Evolutionary conservation across 2,113 vertebrate genomes (phyloP).

Genomic region (Ardeotis arabs): DNA sequence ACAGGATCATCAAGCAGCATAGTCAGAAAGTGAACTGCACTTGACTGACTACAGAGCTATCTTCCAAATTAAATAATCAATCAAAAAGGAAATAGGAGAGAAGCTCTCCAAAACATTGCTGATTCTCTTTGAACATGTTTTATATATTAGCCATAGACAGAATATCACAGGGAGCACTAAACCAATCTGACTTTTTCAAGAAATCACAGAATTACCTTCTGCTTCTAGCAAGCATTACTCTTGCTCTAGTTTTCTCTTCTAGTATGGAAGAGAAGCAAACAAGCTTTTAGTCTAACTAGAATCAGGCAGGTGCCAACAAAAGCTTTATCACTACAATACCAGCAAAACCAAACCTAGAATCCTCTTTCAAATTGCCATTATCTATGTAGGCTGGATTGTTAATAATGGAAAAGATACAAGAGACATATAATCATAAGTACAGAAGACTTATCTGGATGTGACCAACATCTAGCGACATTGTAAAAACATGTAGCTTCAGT

Average conservation of each 20-base stretch:
- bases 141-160: not conserved
- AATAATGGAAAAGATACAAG: not conserved
- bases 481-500: not conserved
- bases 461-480: not conserved
- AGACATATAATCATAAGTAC: not conserved
- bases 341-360: not conserved
- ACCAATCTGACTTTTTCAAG: not conserved
- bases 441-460: not conserved
- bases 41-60: not conserved
- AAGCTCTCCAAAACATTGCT: not conserved
- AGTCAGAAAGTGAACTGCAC: not conserved
- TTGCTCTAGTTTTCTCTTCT: not conserved
- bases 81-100: not conserved
- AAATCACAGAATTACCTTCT: not conserved
- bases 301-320: not conserved
- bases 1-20: not conserved
- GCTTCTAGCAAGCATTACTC: not conserved
- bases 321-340: not conserved
- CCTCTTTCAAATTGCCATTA: not conserved
- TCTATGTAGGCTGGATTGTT: not conserved
- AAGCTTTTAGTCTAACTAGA: not conserved
- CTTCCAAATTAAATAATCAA: not conserved
- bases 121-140: not conserved
- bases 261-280: not conserved
- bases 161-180: not conserved